phyloP scores from a whole-genome alignment of 2,113 vertebrate genomes.

The Pionites leucogaster region DNA sequence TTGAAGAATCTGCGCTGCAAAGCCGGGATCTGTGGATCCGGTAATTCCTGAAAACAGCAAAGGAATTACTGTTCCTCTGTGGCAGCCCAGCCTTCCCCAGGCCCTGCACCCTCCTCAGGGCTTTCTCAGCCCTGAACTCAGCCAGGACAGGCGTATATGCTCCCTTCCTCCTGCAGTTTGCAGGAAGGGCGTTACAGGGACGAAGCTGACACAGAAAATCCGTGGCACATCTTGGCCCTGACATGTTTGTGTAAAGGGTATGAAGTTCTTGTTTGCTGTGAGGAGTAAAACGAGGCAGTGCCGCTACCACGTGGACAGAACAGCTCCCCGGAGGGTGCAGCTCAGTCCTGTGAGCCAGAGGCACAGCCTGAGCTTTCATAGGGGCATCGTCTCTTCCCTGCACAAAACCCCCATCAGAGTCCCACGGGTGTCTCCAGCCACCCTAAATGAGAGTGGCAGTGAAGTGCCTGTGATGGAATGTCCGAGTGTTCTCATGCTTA shows the following conservation, averaged over 20 bases:
- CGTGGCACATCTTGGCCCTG: not conserved
- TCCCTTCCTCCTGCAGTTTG: not conserved
- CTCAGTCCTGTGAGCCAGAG: not conserved
- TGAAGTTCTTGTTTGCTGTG: not conserved
- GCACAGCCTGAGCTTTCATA: not conserved
- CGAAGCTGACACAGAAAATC: not conserved
- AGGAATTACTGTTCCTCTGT: not conserved
- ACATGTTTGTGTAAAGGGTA: not conserved
- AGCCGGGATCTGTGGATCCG: not conserved
- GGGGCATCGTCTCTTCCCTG: not conserved
- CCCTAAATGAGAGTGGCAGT: not conserved
- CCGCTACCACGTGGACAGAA: not conserved
- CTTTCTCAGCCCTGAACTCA: not conserved
- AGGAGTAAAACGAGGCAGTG: not conserved
- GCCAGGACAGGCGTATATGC: fast-evolving
- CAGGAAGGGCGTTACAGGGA: not conserved
- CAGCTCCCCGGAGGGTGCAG: not conserved
- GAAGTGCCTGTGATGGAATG: not conserved
- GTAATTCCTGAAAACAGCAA: not conserved
- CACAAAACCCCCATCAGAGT: not conserved
- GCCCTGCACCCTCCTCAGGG: not conserved
- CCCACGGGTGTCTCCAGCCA: not conserved
- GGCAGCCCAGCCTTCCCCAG: not conserved
- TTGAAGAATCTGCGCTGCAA: not conserved
- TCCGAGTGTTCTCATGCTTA: not conserved